These are phyloP conservation scores for Ceratosolen solmsi DNA, from an alignment of 1,140 invertebrate species.

Conservation along the genomic window DNA sequence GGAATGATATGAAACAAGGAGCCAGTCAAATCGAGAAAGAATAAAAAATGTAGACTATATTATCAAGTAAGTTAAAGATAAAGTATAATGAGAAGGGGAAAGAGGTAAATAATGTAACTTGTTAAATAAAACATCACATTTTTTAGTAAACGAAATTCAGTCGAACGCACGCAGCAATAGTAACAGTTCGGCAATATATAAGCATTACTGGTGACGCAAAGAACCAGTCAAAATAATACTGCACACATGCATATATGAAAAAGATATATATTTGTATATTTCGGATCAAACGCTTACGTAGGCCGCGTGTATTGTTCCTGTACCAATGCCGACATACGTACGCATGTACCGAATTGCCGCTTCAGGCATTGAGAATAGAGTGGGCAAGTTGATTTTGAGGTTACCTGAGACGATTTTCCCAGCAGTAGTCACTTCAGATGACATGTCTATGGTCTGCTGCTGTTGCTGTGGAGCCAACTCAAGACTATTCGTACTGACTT, in stretches of 20 bases:
- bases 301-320: not conserved
- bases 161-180: not conserved
- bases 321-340: not conserved
- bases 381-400: constrained; percentile 40
- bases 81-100: too few species aligned
- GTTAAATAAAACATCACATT: too few species aligned
- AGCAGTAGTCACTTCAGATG: constrained; percentile 16
- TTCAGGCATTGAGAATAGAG: constrained; percentile 19
- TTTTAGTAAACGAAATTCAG: too few species aligned
- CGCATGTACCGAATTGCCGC: constrained; percentile 22
- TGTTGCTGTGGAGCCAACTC: not conserved
- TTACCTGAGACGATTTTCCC: constrained; percentile 35
- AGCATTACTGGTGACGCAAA: not conserved
- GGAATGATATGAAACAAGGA: too few species aligned
- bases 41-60: too few species aligned
- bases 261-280: not conserved
- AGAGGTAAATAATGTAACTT: too few species aligned
- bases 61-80: too few species aligned
- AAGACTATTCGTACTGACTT: constrained; percentile 25
- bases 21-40: too few species aligned
- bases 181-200: not conserved
- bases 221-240: not conserved
- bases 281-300: not conserved
- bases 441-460: constrained; percentile 10
- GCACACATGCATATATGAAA: not conserved